phyloP scores from a whole-genome alignment of 2,888 invertebrate species.

The Zootermopsis nevadensis region DNA sequence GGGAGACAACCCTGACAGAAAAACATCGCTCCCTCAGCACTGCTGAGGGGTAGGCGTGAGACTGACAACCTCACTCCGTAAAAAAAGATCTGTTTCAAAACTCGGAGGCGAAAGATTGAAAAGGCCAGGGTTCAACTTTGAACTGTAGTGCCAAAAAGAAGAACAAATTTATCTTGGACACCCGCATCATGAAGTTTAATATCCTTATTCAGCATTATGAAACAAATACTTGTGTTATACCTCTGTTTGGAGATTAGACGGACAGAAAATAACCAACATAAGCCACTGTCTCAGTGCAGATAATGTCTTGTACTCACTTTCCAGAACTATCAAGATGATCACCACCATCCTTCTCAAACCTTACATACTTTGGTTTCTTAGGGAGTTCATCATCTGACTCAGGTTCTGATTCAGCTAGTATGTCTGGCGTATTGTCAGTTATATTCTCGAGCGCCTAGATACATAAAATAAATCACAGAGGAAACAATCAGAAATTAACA shows the following conservation, averaged over 20 bases:
- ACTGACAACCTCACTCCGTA: no score
- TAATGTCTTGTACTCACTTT: conserved; percentile 67
- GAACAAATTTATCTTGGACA: no score
- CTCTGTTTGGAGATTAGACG: neutral
- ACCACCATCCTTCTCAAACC: conserved; percentile 57
- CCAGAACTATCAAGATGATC: conserved; percentile 60
- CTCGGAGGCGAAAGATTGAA: no score
- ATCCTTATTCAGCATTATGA: neutral
- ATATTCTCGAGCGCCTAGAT: conserved; percentile 65
- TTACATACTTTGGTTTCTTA: conserved; percentile 65
- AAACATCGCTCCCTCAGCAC: no score
- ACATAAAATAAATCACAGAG: no score
- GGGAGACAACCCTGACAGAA: no score
- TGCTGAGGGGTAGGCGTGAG: no score
- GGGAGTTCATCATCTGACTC: conserved; percentile 71
- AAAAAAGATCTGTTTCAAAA: no score
- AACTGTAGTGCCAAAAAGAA: no score
- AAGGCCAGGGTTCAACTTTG: no score
- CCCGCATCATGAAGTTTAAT: no score
- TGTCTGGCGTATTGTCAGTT: conserved; percentile 74
- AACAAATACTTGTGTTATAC: neutral
- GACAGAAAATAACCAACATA: conserved; percentile 64
- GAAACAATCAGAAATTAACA: no score
- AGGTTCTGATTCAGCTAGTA: conserved; percentile 73
- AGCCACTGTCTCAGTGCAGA: conserved; percentile 71